These are phyloP conservation scores for Morpho deidamia DNA, from an alignment of 2,888 invertebrate species.

Conservation along the genomic window DNA sequence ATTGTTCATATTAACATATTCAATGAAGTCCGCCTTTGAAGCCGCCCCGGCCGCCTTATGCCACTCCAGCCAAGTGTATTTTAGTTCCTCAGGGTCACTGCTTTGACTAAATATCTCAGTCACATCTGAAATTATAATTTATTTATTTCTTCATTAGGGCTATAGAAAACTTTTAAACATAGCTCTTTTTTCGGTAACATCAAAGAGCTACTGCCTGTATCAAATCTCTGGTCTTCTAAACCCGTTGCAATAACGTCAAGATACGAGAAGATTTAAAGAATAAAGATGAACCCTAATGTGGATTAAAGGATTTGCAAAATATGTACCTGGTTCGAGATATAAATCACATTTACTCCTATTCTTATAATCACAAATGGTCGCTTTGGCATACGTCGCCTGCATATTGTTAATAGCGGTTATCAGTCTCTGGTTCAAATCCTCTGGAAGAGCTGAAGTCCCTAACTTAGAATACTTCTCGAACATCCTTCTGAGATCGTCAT, in stretches of 20 bases:
- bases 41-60: slow-evolving; percentile 85
- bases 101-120: slow-evolving; percentile 83
- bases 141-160: neutral
- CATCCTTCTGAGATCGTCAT: slow-evolving; percentile 83
- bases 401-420: slow-evolving; percentile 82
- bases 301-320: neutral
- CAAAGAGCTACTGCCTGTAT: no score
- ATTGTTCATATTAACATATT: slow-evolving; percentile 82
- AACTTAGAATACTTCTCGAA: slow-evolving; percentile 84
- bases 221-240: no score
- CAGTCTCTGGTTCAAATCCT: slow-evolving; percentile 80
- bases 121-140: slow-evolving; percentile 74
- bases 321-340: slow-evolving; percentile 83
- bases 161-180: no score
- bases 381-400: slow-evolving; percentile 86
- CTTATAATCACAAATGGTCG: slow-evolving; percentile 85
- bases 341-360: slow-evolving; percentile 82
- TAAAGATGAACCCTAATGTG: no score
- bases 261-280: no score
- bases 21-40: slow-evolving; percentile 79
- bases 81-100: slow-evolving; percentile 85
- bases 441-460: slow-evolving; percentile 86
- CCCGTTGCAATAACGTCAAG: no score
- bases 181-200: no score
- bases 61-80: slow-evolving; percentile 89